Conservation (phyloP, 1,140 invertebrate genomes). For the Drosophila novamexicana region DNA sequence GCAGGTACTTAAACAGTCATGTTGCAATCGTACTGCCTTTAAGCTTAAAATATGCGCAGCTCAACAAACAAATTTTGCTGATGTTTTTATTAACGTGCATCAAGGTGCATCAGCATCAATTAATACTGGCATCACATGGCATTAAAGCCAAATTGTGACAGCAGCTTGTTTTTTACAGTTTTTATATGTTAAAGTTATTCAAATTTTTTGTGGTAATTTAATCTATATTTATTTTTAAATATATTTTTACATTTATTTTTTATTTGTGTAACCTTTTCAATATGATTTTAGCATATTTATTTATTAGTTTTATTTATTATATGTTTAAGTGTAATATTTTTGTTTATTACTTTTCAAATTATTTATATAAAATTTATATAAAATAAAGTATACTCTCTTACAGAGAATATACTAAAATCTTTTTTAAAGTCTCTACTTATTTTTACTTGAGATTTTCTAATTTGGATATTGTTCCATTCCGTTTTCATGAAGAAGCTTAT, state of each 20-base stretch:
- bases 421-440: neutral
- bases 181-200: neutral
- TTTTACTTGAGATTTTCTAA: neutral
- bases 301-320: too few relatives aligned
- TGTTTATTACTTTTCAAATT: too few relatives aligned
- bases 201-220: too few relatives aligned
- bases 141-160: slow-evolving; percentile 15
- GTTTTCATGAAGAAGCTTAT: too few relatives aligned
- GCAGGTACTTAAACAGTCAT: slow-evolving; percentile 60
- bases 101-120: slow-evolving; percentile 23
- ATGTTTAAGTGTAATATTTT: too few relatives aligned
- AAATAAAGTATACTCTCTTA: too few relatives aligned
- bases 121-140: slow-evolving; percentile 18
- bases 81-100: slow-evolving; percentile 23
- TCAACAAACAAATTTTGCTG: slow-evolving; percentile 20
- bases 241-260: too few relatives aligned
- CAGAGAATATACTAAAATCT: neutral
- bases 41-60: slow-evolving; percentile 35
- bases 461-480: too few relatives aligned
- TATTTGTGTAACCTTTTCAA: too few relatives aligned
- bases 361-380: too few relatives aligned
- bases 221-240: neutral
- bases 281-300: too few relatives aligned
- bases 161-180: slow-evolving; percentile 1
- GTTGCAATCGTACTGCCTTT: slow-evolving; percentile 71